Conservation (phyloP, 2,888 invertebrate species). For the Lissocephala sabroskyi region DNA sequence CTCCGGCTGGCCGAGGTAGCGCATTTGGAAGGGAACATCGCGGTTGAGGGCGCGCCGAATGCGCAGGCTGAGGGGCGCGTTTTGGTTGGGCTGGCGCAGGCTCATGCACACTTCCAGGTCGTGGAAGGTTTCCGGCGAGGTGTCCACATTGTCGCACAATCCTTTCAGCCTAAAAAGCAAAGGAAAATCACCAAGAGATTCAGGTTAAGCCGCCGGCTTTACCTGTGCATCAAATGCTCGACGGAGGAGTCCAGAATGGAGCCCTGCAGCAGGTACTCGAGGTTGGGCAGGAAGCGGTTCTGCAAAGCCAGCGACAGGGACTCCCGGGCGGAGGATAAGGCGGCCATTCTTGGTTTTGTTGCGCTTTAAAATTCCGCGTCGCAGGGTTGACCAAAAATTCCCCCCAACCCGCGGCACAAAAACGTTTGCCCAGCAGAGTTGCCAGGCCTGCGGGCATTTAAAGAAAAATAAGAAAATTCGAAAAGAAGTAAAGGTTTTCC, state of each 20-base stretch:
- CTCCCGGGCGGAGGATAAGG: slow-evolving; percentile 62
- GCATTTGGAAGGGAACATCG: slow-evolving; percentile 81
- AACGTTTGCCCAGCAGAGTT: too few species aligned
- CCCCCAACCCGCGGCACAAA: too few species aligned
- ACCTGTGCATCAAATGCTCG: slow-evolving; percentile 89
- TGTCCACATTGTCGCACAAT: slow-evolving; percentile 93
- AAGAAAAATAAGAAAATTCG: too few species aligned
- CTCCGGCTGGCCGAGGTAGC: slow-evolving; percentile 94
- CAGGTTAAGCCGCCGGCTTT: not conserved
- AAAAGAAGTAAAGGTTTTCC: too few species aligned
- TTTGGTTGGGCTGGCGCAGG: slow-evolving; percentile 79
- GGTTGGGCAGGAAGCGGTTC: slow-evolving; percentile 91
- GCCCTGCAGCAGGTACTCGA: slow-evolving; percentile 94
- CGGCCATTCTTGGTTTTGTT: too few species aligned
- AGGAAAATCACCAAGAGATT: too few species aligned
- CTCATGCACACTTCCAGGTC: slow-evolving; percentile 95
- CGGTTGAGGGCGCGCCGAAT: slow-evolving; percentile 88
- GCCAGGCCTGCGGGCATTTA: too few species aligned
- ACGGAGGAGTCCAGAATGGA: slow-evolving; percentile 93
- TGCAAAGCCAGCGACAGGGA: slow-evolving; percentile 85
- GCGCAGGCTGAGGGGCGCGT: slow-evolving; percentile 81
- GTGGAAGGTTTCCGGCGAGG: slow-evolving; percentile 91
- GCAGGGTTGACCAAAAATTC: too few species aligned
- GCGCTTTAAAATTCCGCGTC: too few species aligned
- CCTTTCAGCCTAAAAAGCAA: slow-evolving; percentile 82